Evolutionary conservation across 1,140 invertebrate species (phyloP), one percentile per base, ranked within the genome.

Genomic region (Drosophila ficusphila): DNA sequence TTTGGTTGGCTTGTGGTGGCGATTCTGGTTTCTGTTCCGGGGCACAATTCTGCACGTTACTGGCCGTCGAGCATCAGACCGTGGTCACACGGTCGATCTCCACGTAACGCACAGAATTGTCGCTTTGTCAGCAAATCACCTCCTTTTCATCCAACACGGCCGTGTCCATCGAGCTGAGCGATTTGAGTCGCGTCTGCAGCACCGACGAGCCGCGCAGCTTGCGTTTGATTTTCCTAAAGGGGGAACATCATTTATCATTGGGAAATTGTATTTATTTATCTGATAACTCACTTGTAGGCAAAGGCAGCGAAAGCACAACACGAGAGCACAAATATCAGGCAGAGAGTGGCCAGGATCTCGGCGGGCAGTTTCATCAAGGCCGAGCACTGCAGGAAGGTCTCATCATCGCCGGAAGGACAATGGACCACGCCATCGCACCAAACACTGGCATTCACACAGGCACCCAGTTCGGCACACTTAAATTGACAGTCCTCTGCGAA

Each of bases 91-190:
- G 94, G 92, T 97, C 96, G 68, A 97, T 95, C 93, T 97, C 96
- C 88, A 97, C 95, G 92, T 97, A 97, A 92, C 96, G 95, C 92
- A 96, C 96, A 95, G 96, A 96, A 95, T 95, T 96, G 94, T 97
- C 96, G 94, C 94, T 96, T 94, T 96, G 96, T 97, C 96, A 97
- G 96, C 96, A 96, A 94, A 96, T 96, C 92, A 96, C 95, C 92
- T 96, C 96, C 91, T 96, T 96, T 76, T 96, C 95, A 76, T 96
- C 95, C 86, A 96, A 94, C 70, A 96, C 95, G 54, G 95, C 95
- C 48, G 95, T 96, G 91, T 96, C 95, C 70, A 94, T 93, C 3
- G 94, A 96, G 58, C 95, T 95, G 9, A 96, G 92, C 70, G 95
- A 96, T 83, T 96, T 96, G 29, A 96, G 93, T 2, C 95, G 93